These are phyloP conservation scores for Trididemnum miniatum DNA, from an alignment of 23 tunicate genomes.

Conservation along the genomic window DNA sequence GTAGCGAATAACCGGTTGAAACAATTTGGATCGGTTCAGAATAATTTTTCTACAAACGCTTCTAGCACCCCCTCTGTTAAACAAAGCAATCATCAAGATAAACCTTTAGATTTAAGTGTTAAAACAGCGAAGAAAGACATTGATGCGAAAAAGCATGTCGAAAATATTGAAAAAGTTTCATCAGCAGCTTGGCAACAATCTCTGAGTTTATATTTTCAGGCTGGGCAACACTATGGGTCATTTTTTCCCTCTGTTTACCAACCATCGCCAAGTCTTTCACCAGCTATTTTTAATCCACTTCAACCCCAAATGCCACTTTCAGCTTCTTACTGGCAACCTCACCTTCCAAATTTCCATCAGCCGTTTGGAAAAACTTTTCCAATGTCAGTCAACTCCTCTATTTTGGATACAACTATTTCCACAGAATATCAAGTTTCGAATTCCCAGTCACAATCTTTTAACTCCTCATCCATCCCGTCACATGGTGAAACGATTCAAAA, in stretches of 20 bases:
- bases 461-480: neutral
- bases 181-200: neutral
- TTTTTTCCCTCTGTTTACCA: neutral
- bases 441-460: neutral
- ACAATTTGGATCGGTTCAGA: neutral
- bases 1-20: neutral
- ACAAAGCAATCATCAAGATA: neutral
- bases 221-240: conserved; percentile 21
- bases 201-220: conserved; percentile 15
- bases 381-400: neutral
- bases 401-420: neutral
- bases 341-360: neutral
- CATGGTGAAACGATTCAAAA: neutral
- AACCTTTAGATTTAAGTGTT: conserved; percentile 24
- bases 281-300: neutral
- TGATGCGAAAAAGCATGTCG: neutral
- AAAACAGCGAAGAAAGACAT: neutral
- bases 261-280: neutral
- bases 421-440: neutral
- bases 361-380: neutral
- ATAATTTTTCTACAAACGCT: neutral
- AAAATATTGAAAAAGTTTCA: neutral
- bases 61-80: neutral
- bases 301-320: neutral
- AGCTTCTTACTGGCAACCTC: neutral